A percentile compares a stretch with the other conserved stretches of the same genome.
phyloP scores from a whole-genome alignment of 2,888 invertebrate genomes.

The Chrysolina haemoptera region DNA sequence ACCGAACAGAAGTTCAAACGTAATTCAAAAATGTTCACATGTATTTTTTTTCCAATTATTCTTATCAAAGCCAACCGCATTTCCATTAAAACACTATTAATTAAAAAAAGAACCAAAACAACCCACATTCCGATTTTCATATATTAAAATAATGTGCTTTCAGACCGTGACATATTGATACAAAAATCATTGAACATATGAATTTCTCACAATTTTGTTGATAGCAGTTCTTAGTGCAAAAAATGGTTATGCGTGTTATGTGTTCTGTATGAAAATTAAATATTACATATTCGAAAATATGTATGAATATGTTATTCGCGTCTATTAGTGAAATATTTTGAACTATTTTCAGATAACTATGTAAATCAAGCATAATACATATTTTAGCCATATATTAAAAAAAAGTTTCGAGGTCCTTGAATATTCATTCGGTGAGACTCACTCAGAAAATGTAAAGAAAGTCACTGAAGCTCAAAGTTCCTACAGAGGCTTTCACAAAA shows the following conservation, averaged over 20 bases:
- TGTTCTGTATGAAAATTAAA: constrained; percentile 16
- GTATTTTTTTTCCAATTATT: constrained; percentile 45
- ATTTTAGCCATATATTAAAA: constrained; percentile 9
- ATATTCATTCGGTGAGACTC: neutral
- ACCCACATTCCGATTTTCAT: constrained; percentile 40
- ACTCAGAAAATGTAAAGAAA: too few species aligned
- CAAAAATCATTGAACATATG: constrained; percentile 29
- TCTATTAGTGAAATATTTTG: constrained; percentile 9
- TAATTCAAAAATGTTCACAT: constrained; percentile 46
- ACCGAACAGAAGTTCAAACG: constrained; percentile 34
- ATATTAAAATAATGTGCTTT: constrained; percentile 39
- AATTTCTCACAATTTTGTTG: constrained; percentile 24
- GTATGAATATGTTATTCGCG: constrained; percentile 12
- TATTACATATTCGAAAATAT: constrained; percentile 20
- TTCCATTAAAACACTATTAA: constrained; percentile 47
- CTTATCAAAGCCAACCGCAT: constrained; percentile 42
- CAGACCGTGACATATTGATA: constrained; percentile 34
- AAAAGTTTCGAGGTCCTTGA: neutral
- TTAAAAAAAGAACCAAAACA: constrained; percentile 42
- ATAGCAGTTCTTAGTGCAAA: neutral
- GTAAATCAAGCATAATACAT: neutral
- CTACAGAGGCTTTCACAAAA: too few species aligned
- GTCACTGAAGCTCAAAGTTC: too few species aligned
- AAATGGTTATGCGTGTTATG: neutral
- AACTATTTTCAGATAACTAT: constrained; percentile 12